Evolutionary conservation across 2,888 invertebrate species (phyloP).

Genomic region (Epirrhoe tristata): DNA sequence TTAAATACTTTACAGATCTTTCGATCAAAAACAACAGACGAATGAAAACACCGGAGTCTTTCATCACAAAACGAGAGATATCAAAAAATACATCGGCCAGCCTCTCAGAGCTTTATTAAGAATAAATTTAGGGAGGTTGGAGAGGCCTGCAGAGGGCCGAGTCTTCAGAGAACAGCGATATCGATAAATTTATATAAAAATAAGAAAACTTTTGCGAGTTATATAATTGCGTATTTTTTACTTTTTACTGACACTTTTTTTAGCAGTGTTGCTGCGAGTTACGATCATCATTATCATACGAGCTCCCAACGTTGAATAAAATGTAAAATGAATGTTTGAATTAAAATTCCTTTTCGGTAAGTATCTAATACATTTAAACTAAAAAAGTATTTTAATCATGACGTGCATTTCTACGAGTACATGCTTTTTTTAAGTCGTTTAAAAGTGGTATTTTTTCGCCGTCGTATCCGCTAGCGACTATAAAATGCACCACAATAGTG

Average conservation of each 20-base stretch:
- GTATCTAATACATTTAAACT: no score
- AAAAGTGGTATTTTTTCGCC: not conserved
- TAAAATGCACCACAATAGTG: conserved; percentile 52
- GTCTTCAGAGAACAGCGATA: conserved; percentile 39
- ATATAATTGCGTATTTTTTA: no score
- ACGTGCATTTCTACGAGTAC: no score
- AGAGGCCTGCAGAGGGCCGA: conserved; percentile 47
- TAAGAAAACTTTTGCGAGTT: not conserved
- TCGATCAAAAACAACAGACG: conserved; percentile 24
- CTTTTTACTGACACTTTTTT: no score
- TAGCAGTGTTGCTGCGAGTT: no score
- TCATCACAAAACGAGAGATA: conserved; percentile 78
- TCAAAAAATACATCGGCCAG: conserved; percentile 80
- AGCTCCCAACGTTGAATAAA: no score
- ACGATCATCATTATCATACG: no score
- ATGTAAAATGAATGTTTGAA: no score
- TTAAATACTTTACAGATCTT: conserved; percentile 52
- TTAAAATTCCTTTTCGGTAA: no score
- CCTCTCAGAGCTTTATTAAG: conserved; percentile 83
- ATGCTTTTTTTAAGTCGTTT: no score
- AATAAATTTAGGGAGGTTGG: conserved; percentile 80
- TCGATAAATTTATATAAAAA: not conserved
- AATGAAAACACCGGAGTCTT: conserved; percentile 69
- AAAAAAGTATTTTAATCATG: no score
- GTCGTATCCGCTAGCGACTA: conserved; percentile 42